Base-by-base conservation (phyloP, 2,888 invertebrate species). In the Dorcus hopei region DNA sequence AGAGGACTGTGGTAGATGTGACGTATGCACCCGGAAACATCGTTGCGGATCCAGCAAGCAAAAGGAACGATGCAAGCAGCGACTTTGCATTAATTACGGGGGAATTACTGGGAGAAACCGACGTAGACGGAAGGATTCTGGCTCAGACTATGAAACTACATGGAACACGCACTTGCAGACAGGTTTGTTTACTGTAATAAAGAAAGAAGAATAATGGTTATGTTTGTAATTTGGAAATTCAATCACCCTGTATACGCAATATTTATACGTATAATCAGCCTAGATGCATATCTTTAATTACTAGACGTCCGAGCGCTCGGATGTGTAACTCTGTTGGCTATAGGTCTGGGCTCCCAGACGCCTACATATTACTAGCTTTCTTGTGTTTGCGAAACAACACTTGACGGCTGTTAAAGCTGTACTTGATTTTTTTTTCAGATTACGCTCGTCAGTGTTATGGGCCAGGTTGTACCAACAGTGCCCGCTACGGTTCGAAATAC, bases 361-460 rank as follows among this genome's bases (percentile, higher is more conserved):
- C 14, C 14, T 14, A 14, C 14, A 14, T 1, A 14, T 14, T 14
- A 14, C 14, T 14, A 14, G 14, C 14, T 14, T 14, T 14, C 14
- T 14, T 14, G 14, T 14, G 14, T 14, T 14, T 14, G 14, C 14
- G 1, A 14, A 14, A 14, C 14, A 14, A 14, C 14, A 14, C 14
- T 14, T 6, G 26, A 6, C 26, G 3, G 26, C 6, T 42, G 9
- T 42, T 6, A 9, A 16, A 5, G 5, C 8, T 48, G 19, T 1
- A 5, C 2, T 38, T 47, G 16, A 26, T 33, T 14, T 40, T 42
- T 33, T 40, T 42, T 11, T 0, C 38, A 57, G 78, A 82, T 9
- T 84, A 83, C 40, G 82, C 89, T 0, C 80, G 90, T 1, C 97
- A 98, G 72, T 99, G 98, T 76, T 91, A 90, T 73, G 97, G 97